phyloP scores from a whole-genome alignment of 2,888 invertebrate genomes.

The Erebia aethiops region DNA sequence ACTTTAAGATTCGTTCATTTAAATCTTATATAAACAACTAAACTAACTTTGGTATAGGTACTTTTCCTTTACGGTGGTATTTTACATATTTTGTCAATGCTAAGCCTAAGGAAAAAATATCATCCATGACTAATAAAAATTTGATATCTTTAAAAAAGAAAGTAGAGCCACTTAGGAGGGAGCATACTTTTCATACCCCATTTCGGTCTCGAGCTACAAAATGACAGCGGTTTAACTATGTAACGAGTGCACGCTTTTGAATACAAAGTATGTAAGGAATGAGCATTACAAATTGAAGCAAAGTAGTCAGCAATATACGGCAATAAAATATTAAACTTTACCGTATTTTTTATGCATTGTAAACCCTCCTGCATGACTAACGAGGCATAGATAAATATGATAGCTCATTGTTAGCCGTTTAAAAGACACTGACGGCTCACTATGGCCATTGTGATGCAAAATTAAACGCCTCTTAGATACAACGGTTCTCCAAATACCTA shows the following conservation, averaged over 20 bases:
- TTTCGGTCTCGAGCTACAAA: too few species aligned
- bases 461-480: conserved; percentile 35
- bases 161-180: not conserved
- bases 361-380: conserved; percentile 36
- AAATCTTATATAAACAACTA: not conserved
- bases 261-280: conserved; percentile 13
- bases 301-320: conserved; percentile 9
- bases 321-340: conserved; percentile 7
- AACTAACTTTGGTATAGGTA: too few species aligned
- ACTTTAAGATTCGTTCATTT: not conserved
- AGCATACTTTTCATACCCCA: too few species aligned
- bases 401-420: conserved; percentile 43
- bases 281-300: conserved; percentile 4
- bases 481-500: conserved; percentile 31
- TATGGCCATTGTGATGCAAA: conserved; percentile 50
- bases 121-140: not conserved
- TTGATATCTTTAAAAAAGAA: not conserved
- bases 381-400: conserved; percentile 38
- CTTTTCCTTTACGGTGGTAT: too few species aligned
- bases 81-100: too few species aligned
- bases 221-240: not conserved
- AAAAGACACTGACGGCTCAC: conserved; percentile 45
- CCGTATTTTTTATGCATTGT: conserved; percentile 18
- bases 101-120: too few species aligned
- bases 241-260: not conserved